phyloP scores from a whole-genome alignment of 2,113 vertebrate genomes.

The Dicrurus megarhynchus region DNA sequence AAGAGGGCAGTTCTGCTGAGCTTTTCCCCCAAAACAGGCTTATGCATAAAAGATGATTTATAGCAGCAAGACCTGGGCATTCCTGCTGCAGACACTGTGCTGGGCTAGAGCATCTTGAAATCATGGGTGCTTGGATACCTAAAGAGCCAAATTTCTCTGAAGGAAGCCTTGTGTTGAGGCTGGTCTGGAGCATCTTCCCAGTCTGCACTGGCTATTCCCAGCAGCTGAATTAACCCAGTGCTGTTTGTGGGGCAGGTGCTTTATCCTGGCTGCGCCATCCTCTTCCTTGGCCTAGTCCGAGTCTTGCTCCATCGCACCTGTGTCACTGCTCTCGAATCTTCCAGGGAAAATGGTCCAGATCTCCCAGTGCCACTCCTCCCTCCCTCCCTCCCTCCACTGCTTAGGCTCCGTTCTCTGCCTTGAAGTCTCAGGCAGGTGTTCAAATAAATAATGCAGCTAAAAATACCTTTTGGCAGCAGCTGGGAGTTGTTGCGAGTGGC shows the following conservation, averaged over 20 bases:
- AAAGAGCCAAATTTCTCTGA: background rate
- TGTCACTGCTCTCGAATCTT: conserved; percentile 32
- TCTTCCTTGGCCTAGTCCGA: fast-evolving
- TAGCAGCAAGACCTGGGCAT: background rate
- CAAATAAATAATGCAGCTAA: conserved; percentile 87
- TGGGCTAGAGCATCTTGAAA: background rate
- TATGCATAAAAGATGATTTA: background rate
- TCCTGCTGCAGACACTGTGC: fast-evolving
- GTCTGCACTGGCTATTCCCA: background rate
- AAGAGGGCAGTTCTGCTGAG: background rate
- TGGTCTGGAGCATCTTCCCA: background rate
- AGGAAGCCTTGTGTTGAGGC: background rate
- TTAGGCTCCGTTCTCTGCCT: conserved; percentile 51
- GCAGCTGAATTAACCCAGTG: background rate
- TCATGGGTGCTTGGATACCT: background rate
- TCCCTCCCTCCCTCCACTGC: background rate
- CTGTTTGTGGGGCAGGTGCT: background rate
- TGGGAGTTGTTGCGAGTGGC: conserved; percentile 76
- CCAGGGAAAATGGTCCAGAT: conserved; percentile 65
- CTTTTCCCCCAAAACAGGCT: background rate
- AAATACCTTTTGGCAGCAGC: conserved; percentile 85
- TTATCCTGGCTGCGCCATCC: fast-evolving
- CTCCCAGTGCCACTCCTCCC: conserved; percentile 48
- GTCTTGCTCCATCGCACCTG: background rate
- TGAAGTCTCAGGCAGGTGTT: conserved; percentile 82